Base-by-base conservation (phyloP, 2,113 vertebrate genomes). In the Apus apus region DNA sequence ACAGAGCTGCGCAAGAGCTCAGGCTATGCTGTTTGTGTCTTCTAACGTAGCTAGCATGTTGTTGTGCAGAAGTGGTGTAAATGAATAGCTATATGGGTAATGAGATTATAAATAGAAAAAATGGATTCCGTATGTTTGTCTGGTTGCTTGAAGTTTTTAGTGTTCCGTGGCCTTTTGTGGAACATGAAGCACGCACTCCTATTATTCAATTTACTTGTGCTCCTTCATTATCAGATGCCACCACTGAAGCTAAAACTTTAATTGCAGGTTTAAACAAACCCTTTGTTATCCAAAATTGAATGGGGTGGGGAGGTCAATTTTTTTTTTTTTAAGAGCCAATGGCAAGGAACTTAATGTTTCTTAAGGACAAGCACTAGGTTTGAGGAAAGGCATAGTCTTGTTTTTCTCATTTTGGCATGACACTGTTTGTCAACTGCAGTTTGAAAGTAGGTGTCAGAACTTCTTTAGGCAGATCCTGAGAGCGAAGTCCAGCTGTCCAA, bases 91-190 rank as follows among this genome's bases (percentile, higher is more conserved):
- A 1, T 68, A 74, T 40, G 92, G 85, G 62, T 72, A 92, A 93
- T 84, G 81, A 54, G 60, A 95, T 96, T 95, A 95, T 96, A 95
- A 94, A 93, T 91, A 91, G 82, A 61, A 95, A 90, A 94, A 89
- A 92, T 92, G 45, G 87, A 66, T 96, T 93, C 94, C 94, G 77
- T 91, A 94, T 96, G 89, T 95, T 95, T 89, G 46, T 81, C 58
- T 76, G 88, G 94, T 82, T 92, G 58, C 80, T 93, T 68, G 62
- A 82, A 70, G 53, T 61, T 96, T 92, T 87, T 73, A 19, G 84
- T 58, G 46, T 89, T 93, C 68, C 2, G 5, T 84, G 78, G 88
- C 76, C 43, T 87, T 67, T 82, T 76, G 57, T 66, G 64, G 54
- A 87, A 84, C 66, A 86, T 13, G 53, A 65, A 95, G 71, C 53